phyloP scores from a whole-genome alignment of 2,113 vertebrate species.

The Solenodon paradoxus region DNA sequence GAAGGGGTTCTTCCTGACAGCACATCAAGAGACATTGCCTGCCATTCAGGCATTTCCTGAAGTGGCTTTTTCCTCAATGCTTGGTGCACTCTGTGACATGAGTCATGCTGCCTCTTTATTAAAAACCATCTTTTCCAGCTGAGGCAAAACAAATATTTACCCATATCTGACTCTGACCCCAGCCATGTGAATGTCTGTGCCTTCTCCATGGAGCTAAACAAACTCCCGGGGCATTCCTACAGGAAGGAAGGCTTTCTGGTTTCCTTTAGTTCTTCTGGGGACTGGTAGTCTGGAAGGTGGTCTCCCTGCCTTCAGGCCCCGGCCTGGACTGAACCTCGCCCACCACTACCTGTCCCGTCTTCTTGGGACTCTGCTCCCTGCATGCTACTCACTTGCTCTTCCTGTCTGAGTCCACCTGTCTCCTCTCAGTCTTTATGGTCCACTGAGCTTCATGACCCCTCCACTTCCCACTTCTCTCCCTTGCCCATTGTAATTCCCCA shows the following conservation, averaged over 20 bases:
- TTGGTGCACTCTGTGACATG: slow-evolving; percentile 61
- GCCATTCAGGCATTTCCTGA: slow-evolving; percentile 45
- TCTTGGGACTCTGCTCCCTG: not conserved
- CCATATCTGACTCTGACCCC: not conserved
- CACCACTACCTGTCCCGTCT: not conserved
- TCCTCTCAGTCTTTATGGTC: not conserved
- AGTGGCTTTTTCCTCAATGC: slow-evolving; percentile 47
- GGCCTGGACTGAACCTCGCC: not conserved
- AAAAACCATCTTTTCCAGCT: slow-evolving; percentile 71
- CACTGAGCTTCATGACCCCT: too few species aligned
- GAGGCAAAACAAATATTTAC: slow-evolving; percentile 72
- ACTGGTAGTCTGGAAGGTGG: not conserved
- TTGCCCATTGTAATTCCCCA: not conserved
- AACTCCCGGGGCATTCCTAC: not conserved
- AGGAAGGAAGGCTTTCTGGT: not conserved
- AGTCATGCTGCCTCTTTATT: slow-evolving; percentile 68
- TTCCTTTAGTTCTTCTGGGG: not conserved
- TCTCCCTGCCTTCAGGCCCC: too few species aligned
- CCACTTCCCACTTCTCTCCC: not conserved
- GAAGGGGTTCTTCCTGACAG: not conserved
- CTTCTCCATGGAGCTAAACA: not conserved
- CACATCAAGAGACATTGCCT: not conserved
- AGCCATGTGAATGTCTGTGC: not conserved
- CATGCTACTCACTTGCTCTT: fast-evolving
- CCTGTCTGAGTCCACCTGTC: fast-evolving